phyloP scores from a whole-genome alignment of 2,797 vertebrate genomes.

The Micrastur ruficollis region DNA sequence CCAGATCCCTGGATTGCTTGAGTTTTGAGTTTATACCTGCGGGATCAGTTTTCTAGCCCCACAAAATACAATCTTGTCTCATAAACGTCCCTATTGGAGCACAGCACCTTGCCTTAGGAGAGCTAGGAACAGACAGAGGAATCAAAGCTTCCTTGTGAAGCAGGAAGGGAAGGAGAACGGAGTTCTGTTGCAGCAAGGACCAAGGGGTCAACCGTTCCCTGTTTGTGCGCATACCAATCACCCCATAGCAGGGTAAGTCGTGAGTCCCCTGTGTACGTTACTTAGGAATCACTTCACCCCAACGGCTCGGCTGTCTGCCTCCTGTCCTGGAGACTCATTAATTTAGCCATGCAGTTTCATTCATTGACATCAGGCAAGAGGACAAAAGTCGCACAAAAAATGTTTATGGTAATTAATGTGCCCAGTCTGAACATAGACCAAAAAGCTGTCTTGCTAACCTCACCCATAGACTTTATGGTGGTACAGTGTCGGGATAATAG shows the following conservation, averaged over 20 bases:
- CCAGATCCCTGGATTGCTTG: neutral
- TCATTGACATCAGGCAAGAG: neutral
- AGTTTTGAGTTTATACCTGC: neutral
- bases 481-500: neutral
- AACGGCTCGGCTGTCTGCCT: neutral
- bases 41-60: neutral
- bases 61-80: neutral
- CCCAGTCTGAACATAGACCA: neutral
- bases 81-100: neutral
- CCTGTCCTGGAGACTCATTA: neutral
- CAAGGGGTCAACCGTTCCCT: neutral
- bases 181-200: neutral
- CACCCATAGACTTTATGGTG: neutral
- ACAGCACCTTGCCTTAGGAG: neutral
- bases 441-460: neutral
- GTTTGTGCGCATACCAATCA: rapidly evolving
- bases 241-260: rapidly evolving
- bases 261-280: rapidly evolving
- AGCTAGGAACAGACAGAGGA: neutral
- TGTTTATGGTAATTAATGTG: neutral
- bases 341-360: neutral
- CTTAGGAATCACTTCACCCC: neutral
- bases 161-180: neutral
- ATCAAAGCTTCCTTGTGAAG: too few relatives aligned
- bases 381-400: neutral